Evolutionary conservation across 2,888 invertebrate species (phyloP).

Genomic region (Drosophila barbarae): DNA sequence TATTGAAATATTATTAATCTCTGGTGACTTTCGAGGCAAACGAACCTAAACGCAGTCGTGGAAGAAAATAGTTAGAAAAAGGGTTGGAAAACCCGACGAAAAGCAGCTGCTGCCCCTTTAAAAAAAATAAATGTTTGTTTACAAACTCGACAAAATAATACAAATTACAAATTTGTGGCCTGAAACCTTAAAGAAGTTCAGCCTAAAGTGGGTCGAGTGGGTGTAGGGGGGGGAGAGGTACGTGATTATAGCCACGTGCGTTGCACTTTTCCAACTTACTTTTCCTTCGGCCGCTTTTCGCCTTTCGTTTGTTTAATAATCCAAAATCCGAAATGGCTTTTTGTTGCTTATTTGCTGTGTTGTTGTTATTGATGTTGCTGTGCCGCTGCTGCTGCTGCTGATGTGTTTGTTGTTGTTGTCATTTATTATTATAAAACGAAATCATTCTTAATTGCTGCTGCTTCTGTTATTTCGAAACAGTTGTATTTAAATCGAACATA

Average conservation of each 20-base stretch:
- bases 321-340: constrained; percentile 11
- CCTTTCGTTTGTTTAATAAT: constrained; percentile 2
- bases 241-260: constrained; percentile 11
- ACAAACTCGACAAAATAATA: background rate
- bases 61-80: constrained; percentile 1
- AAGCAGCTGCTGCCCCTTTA: constrained; percentile 11
- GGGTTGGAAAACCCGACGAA: constrained; percentile 7
- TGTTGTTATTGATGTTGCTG: background rate
- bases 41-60: background rate
- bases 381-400: background rate
- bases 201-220: background rate
- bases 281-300: constrained; percentile 10
- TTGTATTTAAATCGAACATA: constrained; percentile 45
- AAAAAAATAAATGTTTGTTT: background rate
- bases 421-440: constrained; percentile 15
- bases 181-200: background rate
- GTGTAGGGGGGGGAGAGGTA: too few relatives aligned
- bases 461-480: constrained; percentile 23
- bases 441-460: constrained; percentile 11
- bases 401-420: constrained; percentile 4
- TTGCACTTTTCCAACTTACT: constrained; percentile 18
- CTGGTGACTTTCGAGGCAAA: background rate
- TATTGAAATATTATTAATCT: too few relatives aligned
- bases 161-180: background rate
- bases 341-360: background rate